These are phyloP conservation scores for Orientallactaga sibirica DNA, from an alignment of 2,797 vertebrate species.

Conservation along the genomic window DNA sequence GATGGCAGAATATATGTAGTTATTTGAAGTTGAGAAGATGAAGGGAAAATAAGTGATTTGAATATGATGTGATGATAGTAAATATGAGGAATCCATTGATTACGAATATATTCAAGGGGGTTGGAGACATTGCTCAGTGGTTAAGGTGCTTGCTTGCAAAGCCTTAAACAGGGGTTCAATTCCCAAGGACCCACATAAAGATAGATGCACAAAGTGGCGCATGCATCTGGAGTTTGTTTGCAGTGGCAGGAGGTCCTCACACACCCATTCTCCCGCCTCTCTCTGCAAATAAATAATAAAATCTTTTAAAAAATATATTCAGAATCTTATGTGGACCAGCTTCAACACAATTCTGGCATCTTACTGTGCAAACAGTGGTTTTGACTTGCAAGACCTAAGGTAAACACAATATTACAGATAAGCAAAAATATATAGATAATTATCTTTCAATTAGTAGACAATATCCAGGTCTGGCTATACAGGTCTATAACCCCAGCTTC, in stretches of 20 bases:
- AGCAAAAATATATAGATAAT: background rate
- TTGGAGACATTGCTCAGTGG: too few relatives aligned
- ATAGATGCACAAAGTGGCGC: too few relatives aligned
- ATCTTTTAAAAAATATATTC: background rate
- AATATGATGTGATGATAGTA: slow-evolving; percentile 2
- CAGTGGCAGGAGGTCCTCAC: too few relatives aligned
- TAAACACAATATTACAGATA: background rate
- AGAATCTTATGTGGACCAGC: background rate
- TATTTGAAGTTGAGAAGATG: background rate
- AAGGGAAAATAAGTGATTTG: slow-evolving; percentile 18
- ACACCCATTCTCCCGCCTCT: too few relatives aligned
- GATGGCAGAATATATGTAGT: background rate
- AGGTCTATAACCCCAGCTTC: background rate
- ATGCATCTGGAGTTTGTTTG: too few relatives aligned
- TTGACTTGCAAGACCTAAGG: background rate
- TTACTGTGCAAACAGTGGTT: background rate
- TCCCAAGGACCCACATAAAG: too few relatives aligned
- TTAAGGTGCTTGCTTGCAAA: too few relatives aligned
- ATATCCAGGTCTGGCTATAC: background rate
- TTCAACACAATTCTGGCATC: background rate
- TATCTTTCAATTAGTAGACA: background rate
- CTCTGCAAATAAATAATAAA: too few relatives aligned
- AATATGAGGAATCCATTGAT: slow-evolving; percentile 7
- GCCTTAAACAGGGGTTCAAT: too few relatives aligned
- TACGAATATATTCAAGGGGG: background rate